These are phyloP conservation scores for Anas georgica DNA, from an alignment of 2,797 vertebrate genomes.

Conservation along the genomic window DNA sequence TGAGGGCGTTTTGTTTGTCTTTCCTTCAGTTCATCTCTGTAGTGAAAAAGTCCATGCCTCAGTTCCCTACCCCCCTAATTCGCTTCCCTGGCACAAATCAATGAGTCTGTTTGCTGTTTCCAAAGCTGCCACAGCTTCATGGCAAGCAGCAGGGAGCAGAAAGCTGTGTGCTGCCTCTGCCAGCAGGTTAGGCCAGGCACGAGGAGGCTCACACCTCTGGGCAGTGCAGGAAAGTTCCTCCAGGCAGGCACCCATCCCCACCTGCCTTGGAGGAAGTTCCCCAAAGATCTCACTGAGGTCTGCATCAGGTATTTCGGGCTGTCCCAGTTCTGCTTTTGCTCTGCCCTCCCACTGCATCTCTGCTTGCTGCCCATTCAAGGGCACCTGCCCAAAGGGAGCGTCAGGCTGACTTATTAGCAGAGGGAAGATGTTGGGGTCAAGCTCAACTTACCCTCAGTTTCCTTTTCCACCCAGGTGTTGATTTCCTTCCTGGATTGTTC, in stretches of 20 bases:
- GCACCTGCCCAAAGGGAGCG: neutral
- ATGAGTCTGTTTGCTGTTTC: neutral
- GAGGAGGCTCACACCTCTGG: neutral
- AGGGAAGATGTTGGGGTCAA: neutral
- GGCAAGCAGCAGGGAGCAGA: neutral
- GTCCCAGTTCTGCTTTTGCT: neutral
- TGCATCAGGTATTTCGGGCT: neutral
- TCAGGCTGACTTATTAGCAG: neutral
- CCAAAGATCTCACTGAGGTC: neutral
- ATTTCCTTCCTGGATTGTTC: conserved; percentile 80
- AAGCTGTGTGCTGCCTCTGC: neutral
- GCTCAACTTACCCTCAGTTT: conserved; percentile 81
- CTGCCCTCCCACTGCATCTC: neutral
- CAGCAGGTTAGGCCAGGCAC: neutral
- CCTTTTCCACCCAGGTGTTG: conserved; percentile 84
- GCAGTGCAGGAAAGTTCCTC: neutral
- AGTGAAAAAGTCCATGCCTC: neutral
- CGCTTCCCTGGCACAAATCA: neutral
- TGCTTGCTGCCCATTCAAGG: neutral
- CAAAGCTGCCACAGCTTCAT: neutral
- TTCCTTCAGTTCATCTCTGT: neutral
- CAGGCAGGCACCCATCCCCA: neutral
- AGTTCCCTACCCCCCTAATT: neutral
- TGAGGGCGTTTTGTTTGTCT: neutral
- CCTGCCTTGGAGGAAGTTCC: neutral